Conservation (phyloP, 2,113 vertebrate species). For the Nycticryphes semicollaris region DNA sequence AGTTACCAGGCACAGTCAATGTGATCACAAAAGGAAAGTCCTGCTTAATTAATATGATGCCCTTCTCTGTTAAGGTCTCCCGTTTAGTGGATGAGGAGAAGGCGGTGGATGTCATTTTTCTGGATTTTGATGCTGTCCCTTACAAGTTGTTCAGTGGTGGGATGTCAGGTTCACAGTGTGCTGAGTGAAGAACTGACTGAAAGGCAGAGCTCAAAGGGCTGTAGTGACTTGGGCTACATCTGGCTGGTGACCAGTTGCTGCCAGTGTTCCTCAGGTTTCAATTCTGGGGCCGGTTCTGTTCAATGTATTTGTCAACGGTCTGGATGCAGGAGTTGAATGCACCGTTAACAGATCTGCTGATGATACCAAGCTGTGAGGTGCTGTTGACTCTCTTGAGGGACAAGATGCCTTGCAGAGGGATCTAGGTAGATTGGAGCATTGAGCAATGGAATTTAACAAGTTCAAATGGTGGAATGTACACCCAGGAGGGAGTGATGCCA, state of each 20-base stretch:
- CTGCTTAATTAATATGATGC: neutral
- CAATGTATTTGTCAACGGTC: neutral
- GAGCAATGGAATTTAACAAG: neutral
- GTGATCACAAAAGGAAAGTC: neutral
- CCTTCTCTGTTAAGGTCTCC: neutral
- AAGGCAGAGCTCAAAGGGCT: neutral
- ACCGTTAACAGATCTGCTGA: neutral
- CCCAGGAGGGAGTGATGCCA: neutral
- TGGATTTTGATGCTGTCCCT: neutral
- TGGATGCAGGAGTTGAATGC: neutral
- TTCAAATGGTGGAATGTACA: neutral
- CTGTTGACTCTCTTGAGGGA: neutral
- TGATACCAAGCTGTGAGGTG: neutral
- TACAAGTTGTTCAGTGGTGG: neutral
- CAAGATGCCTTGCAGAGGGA: neutral
- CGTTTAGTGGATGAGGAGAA: neutral
- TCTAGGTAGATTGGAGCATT: neutral
- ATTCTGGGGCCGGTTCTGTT: neutral
- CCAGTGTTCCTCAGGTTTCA: neutral
- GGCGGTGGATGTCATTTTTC: neutral
- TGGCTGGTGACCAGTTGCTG: neutral
- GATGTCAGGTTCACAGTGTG: rapidly evolving
- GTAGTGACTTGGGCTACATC: neutral
- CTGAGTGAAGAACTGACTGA: neutral
- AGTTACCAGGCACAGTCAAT: neutral